Evolutionary conservation across 2,888 invertebrate genomes (phyloP), one percentile per base, ranked within the genome.

Genomic region (Heliconius aoede): DNA sequence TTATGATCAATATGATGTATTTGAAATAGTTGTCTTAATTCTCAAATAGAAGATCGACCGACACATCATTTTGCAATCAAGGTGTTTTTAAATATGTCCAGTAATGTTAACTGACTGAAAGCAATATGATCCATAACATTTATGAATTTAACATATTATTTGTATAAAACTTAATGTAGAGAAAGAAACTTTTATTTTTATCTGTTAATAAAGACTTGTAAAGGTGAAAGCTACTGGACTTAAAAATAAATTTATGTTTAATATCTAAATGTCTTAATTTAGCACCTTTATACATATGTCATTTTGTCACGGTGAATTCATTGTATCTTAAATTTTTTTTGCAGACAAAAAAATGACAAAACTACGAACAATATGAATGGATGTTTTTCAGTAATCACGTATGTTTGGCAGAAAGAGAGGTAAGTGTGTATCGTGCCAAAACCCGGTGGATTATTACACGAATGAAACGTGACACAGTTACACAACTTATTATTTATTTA

Each of bases 241-340:
- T 87, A 82, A 55, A n/a, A 92, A 92, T 89, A 91, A 91, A 91
- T 87, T 83, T 87, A 89, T 90, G 85, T 90, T 90, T 91, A 88
- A 88, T 86, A 83, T 82, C 82, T 77, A 80, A 83, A 86, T 87
- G 86, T 88, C 83, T 89, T 90, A 82, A 88, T 89, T 89, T 87
- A 76, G 67, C 74, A 79, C 82, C 80, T 83, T 81, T 69, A 71
- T 72, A 40, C n/a, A 73, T 67, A 72, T 73, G 64, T 72, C 36
- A 77, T 77, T 78, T 74, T 74, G 74, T 77, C 74, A 65, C 72
- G 64, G 55, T 58, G 28, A 65, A 30, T 46, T 69, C 24, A 55
- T 15, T 76, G 75, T 62, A 58, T 72, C 18, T 76, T 64, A 61
- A n/a, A 13, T 62, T 73, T 78, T 73, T 76, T 74, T 78, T 78